Evolutionary conservation across 2,888 invertebrate genomes (phyloP), one percentile per base, ranked within the genome.

Genomic region (Conchocele bisecta): DNA sequence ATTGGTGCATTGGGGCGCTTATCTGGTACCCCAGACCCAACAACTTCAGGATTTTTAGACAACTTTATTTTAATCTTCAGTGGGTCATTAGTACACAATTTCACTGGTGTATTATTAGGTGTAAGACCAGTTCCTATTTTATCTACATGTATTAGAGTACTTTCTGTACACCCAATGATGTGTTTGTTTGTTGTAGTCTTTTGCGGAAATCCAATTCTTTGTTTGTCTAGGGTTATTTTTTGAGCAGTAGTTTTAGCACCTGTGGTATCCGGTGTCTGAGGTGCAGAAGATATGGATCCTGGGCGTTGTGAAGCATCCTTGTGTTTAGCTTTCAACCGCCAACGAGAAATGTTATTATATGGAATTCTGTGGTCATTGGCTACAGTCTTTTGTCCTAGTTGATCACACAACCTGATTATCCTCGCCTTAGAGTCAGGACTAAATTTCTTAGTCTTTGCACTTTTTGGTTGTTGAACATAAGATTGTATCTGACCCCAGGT

Each of bases 401-500:
- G 53, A 33, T 51, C 51, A 70, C 76, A 76, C 26, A 69, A 64
- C 44, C 39, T 69, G 6, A 76, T 73, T 5, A 76, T 66, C 28
- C 59, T 60, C 20, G 65, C 51, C 50, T 73, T 76, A 35, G 51
- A 76, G n/a, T 76, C 76, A 20, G 51, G 66, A 50, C 63, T 66
- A 33, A 46, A 76, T 50, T 63, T 76, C 44, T 35, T 69, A 39
- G 69, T 73, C 20, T 51, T 51, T 26, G 33, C 6, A 15, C 26
- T 29, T 31, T 69, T 69, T 11, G 26, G 50, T 17, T 71, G 69
- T 13, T 76, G 57, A 11, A 76, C 29, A 24, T 68, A 46, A 17
- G 69, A 66, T 29, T 76, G 76, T n/a, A 76, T 63, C 22, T 76
- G 76, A 31, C 73, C 73, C 76, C 76, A 76, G 11, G 76, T 76